Evolutionary conservation across 1,140 invertebrate species (phyloP), one percentile per base, ranked within the genome.

Genomic region (Hydropsyche tenuis): DNA sequence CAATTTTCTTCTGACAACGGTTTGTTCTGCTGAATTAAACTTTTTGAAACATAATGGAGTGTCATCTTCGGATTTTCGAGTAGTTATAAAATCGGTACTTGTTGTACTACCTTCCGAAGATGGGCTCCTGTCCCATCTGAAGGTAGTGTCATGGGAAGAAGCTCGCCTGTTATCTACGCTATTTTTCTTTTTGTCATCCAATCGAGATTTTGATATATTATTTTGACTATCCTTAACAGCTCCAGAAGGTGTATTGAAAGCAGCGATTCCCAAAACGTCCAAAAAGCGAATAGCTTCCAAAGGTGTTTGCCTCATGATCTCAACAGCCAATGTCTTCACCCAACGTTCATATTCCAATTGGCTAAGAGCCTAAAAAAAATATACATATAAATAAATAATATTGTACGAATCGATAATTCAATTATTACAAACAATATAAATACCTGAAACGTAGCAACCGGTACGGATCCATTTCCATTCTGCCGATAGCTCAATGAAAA

Each of bases 301-400:
- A 2, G 89, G 88, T 2, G 89, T 90, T 77, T 90, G 89, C 0
- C 88, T 83, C 25, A 90, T 86, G 2, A 90, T 81, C 79, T 90
- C 88, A 0, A 88, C 87, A 0, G 88, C 88, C 37, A 90, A 85
- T 0, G 87, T 86, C 73, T 87, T 86, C 16, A 89, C 88, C 88
- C 89, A 90, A 1, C 87, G 83, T 81, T 88, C 88, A 78, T 89
- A 90, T 22, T 86, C 83, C 9, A 83, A 81, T 72, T 89, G 86
- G 3, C 81, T 87, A 66, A 85, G 83, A 7, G 86, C 87, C 89
- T 90, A 80, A 16, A 84, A 72, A 62, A 62, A 62, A 46, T 18
- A 69, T 51, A 42, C 37, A 37, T 20, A 51, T 16, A 56, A 37
- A 65, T 12, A 5, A 16, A 22, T 1, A 43, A 43, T n/a, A 20